phyloP scores from a whole-genome alignment of 37 sponge, comb jelly and placozoan species.

The Crambe crambe region DNA sequence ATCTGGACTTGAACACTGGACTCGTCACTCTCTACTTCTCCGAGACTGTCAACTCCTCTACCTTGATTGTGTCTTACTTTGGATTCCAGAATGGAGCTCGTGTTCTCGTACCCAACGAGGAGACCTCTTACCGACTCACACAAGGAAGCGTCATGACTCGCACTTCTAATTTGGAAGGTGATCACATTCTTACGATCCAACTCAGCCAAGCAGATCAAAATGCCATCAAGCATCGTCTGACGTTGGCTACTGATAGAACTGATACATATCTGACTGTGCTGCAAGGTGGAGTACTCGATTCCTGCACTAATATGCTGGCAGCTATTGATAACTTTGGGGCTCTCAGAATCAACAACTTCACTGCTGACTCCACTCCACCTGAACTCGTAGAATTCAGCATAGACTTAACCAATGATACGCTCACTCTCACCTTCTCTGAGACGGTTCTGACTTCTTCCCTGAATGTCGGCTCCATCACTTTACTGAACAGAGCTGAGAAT shows the following conservation, averaged over 20 bases:
- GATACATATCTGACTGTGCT: conserved; percentile 67
- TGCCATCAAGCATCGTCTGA: conserved; percentile 58
- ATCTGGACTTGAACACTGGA: conserved; percentile 73
- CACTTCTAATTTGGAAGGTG: conserved; percentile 62
- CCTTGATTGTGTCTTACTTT: conserved; percentile 60
- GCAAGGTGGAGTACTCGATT: conserved; percentile 64
- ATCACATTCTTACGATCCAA: conserved; percentile 57
- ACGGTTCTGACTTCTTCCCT: conserved; percentile 73
- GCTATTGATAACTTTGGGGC: conserved; percentile 44
- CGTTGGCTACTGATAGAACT: conserved; percentile 53
- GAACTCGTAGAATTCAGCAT: conserved; percentile 47
- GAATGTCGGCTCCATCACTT: conserved; percentile 54
- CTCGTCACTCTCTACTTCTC: conserved; percentile 64
- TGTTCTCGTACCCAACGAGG: not conserved
- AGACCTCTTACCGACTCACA: conserved; percentile 46
- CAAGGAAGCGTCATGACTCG: conserved; percentile 55
- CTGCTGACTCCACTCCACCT: conserved; percentile 63
- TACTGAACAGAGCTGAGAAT: conserved; percentile 19
- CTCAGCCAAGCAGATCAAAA: conserved; percentile 72
- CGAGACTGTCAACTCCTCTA: conserved; percentile 80
- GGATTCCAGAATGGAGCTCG: conserved; percentile 40
- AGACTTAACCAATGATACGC: conserved; percentile 67
- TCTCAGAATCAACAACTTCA: conserved; percentile 51
- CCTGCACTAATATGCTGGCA: conserved; percentile 37
- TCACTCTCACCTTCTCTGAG: conserved; percentile 82